Percentiles rank a stretch among this genome's conserved stretches.
phyloP scores from a whole-genome alignment of 2,888 invertebrate genomes.

The Drosophila bunnanda region DNA sequence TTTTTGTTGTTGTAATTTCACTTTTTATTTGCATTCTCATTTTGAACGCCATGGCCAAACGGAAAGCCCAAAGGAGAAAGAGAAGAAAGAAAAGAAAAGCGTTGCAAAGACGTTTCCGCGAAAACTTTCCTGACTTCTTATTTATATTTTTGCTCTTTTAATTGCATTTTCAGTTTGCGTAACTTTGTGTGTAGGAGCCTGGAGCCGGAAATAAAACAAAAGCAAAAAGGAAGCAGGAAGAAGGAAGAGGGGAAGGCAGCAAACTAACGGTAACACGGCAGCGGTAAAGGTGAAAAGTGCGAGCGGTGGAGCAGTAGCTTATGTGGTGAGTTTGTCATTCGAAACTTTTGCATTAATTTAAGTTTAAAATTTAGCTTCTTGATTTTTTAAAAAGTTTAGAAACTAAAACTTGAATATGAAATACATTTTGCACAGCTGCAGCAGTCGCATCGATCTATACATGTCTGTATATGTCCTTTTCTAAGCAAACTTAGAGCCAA shows the following conservation, averaged over 20 bases:
- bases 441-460: too few relatives aligned
- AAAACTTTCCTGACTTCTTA: slow-evolving; percentile 34
- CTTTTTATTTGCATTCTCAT: slow-evolving; percentile 46
- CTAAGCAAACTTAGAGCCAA: too few relatives aligned
- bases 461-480: too few relatives aligned
- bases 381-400: background rate
- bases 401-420: background rate
- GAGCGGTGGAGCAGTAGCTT: slow-evolving; percentile 1
- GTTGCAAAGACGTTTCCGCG: slow-evolving; percentile 20
- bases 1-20: slow-evolving; percentile 36
- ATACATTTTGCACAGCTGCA: background rate
- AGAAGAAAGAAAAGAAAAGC: background rate
- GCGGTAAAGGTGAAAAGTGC: slow-evolving; percentile 15
- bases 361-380: background rate
- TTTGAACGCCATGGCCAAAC: slow-evolving; percentile 40
- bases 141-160: slow-evolving; percentile 39
- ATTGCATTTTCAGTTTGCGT: slow-evolving; percentile 44
- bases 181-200: slow-evolving; percentile 25
- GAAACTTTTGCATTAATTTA: background rate
- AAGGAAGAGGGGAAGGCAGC: background rate
- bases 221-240: too few relatives aligned
- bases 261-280: slow-evolving; percentile 23
- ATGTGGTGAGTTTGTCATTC: slow-evolving; percentile 20
- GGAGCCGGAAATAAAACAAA: slow-evolving; percentile 6
- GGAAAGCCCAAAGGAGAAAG: background rate